phyloP scores from a whole-genome alignment of 2,888 invertebrate genomes.

The Plebejus anna region DNA sequence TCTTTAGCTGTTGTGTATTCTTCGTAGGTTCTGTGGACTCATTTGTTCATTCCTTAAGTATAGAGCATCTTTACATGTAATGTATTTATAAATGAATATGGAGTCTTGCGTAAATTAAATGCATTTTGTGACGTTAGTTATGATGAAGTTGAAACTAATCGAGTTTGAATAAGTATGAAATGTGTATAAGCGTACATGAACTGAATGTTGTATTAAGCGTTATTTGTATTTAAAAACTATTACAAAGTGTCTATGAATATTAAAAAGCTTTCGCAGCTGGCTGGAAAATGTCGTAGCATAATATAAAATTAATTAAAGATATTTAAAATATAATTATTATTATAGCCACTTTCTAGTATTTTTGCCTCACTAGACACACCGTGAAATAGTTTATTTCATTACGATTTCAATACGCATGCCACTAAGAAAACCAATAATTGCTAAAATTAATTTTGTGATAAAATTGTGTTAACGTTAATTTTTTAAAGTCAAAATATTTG shows the following conservation, averaged over 20 bases:
- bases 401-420: background rate
- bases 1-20: background rate
- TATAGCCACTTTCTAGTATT: background rate
- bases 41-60: constrained; percentile 47
- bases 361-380: background rate
- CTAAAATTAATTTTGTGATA: background rate
- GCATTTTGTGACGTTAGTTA: constrained; percentile 51
- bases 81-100: constrained; percentile 49
- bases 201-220: background rate
- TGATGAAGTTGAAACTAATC: constrained; percentile 2
- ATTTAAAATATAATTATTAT: background rate
- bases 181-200: background rate
- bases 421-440: background rate
- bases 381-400: background rate
- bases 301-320: background rate
- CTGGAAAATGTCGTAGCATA: background rate
- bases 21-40: constrained; percentile 34
- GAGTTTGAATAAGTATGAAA: background rate
- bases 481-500: background rate
- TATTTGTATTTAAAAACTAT: background rate
- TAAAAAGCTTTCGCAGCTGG: background rate
- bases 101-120: constrained; percentile 42
- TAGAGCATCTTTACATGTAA: constrained; percentile 47
- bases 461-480: background rate
- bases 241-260: background rate